phyloP scores from a whole-genome alignment of 2,888 invertebrate genomes.

The Loripinus fragilis region DNA sequence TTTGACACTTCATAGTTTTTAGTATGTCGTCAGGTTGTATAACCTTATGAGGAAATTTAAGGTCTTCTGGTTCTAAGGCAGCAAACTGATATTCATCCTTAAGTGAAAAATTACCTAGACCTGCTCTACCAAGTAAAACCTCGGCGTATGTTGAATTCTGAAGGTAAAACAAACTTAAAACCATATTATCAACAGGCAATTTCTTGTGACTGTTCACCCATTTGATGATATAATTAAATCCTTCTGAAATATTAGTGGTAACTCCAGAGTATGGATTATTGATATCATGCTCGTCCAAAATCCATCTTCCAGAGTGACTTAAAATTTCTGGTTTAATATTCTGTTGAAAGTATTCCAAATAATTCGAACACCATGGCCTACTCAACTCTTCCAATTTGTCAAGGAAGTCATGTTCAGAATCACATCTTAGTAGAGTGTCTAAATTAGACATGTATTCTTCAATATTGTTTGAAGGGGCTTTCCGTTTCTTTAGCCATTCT shows the following conservation, averaged over 20 bases:
- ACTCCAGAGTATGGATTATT: slow-evolving; percentile 36
- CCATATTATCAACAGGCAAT: slow-evolving; percentile 28
- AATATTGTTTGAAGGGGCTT: slow-evolving; percentile 2
- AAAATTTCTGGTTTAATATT: slow-evolving; percentile 10
- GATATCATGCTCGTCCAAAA: slow-evolving; percentile 22
- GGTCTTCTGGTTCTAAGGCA: neutral
- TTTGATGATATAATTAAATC: slow-evolving; percentile 35
- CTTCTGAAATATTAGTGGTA: slow-evolving; percentile 39
- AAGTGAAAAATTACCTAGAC: slow-evolving; percentile 13
- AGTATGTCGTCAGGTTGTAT: slow-evolving; percentile 17
- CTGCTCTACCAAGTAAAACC: slow-evolving; percentile 10
- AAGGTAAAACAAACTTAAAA: slow-evolving; percentile 36
- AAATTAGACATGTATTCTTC: slow-evolving; percentile 11
- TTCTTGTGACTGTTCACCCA: slow-evolving; percentile 24
- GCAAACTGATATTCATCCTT: slow-evolving; percentile 5
- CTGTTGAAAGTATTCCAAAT: neutral
- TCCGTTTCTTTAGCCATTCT: slow-evolving; percentile 13
- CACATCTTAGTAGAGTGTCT: slow-evolving; percentile 11
- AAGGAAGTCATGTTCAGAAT: neutral
- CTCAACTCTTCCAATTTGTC: slow-evolving; percentile 6
- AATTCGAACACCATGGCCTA: neutral
- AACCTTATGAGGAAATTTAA: slow-evolving; percentile 24
- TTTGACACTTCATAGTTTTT: neutral
- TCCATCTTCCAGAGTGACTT: slow-evolving; percentile 16
- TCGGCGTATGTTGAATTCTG: slow-evolving; percentile 18